These are phyloP conservation scores for Drosophila sturtevanti DNA, from an alignment of 1,140 invertebrate species.

Conservation along the genomic window DNA sequence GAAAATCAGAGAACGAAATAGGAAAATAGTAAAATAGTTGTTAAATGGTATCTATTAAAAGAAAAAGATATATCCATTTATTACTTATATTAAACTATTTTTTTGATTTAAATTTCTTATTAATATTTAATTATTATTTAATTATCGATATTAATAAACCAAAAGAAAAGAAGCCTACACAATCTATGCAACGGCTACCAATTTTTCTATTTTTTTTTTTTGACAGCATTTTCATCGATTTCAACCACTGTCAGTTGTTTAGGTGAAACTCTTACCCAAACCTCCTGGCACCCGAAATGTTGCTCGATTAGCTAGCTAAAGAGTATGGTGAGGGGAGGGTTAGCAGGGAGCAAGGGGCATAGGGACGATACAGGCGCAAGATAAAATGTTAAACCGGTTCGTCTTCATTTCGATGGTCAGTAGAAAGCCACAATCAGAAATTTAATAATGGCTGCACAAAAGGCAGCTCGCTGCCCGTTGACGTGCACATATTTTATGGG, in stretches of 20 bases:
- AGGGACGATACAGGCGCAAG: conserved; percentile 25
- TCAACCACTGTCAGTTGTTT: conserved; percentile 27
- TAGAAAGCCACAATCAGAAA: conserved; percentile 82
- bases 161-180: too few species aligned
- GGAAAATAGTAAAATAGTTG: too few species aligned
- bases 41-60: too few species aligned
- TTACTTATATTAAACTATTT: too few species aligned
- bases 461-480: conserved; percentile 72
- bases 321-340: conserved; percentile 22
- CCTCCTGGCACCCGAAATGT: conserved; percentile 12
- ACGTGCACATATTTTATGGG: conserved; percentile 81
- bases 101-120: too few species aligned
- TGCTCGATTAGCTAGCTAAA: conserved; percentile 60
- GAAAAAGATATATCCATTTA: too few species aligned
- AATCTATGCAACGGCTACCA: background rate
- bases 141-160: too few species aligned
- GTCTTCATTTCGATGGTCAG: conserved; percentile 36
- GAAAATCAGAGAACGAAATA: too few species aligned
- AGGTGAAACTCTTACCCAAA: conserved; percentile 31
- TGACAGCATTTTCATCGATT: background rate
- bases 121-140: too few species aligned
- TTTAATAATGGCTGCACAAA: conserved; percentile 82
- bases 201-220: background rate
- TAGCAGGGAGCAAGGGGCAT: background rate
- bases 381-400: conserved; percentile 76